phyloP scores from a whole-genome alignment of 2,888 invertebrate genomes.

The Neoaliturus tenellus region DNA sequence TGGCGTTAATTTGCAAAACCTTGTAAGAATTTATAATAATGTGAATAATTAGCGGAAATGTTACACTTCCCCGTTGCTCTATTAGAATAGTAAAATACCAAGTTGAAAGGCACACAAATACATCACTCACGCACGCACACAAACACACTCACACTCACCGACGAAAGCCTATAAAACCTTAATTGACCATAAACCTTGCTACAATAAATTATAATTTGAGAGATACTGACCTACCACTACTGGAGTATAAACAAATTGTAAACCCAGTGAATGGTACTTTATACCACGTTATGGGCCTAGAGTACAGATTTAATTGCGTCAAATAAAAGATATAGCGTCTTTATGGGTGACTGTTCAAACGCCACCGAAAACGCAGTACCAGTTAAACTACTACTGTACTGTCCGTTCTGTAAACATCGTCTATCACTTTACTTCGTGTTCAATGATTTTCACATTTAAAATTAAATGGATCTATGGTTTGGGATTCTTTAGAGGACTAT shows the following conservation, averaged over 20 bases:
- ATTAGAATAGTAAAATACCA: constrained; percentile 8
- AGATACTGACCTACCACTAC: constrained; percentile 41
- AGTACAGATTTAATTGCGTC: constrained; percentile 48
- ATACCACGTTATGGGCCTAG: constrained; percentile 10
- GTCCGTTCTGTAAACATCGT: not conserved
- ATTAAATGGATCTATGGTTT: too few relatives aligned
- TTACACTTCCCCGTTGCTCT: not conserved
- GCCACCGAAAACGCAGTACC: constrained; percentile 41
- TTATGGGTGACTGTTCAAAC: constrained; percentile 36
- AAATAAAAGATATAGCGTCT: constrained; percentile 50
- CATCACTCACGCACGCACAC: not conserved
- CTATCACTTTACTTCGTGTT: not conserved
- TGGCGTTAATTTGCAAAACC: too few relatives aligned
- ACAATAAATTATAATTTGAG: constrained; percentile 50
- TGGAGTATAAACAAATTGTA: constrained; percentile 42
- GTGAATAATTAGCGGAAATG: too few relatives aligned
- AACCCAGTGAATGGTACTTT: constrained; percentile 38
- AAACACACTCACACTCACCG: not conserved
- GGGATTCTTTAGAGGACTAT: too few relatives aligned
- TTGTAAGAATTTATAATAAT: too few relatives aligned
- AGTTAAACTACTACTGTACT: constrained; percentile 28
- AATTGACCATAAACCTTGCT: constrained; percentile 43
- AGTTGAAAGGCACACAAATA: constrained; percentile 32
- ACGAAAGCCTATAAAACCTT: constrained; percentile 15
- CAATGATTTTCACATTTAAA: too few relatives aligned